These are phyloP conservation scores for Tupaia chinensis DNA, from an alignment of 2,113 vertebrate species.

Conservation along the genomic window DNA sequence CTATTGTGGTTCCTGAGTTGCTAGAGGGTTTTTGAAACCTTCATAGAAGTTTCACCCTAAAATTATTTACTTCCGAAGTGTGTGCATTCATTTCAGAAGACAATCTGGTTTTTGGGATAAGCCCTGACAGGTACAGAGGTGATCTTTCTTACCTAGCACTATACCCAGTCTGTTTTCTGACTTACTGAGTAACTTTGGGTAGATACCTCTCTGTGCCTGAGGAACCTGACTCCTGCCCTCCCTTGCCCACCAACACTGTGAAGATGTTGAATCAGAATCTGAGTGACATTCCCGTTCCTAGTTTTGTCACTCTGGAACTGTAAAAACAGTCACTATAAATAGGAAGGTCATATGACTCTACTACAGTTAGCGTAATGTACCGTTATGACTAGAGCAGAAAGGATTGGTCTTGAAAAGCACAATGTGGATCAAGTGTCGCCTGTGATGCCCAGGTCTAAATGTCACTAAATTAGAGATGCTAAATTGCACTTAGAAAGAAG, in stretches of 20 bases:
- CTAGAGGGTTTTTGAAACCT: conserved; percentile 13
- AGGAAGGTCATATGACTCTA: neutral
- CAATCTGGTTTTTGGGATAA: neutral
- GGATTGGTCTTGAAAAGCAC: neutral
- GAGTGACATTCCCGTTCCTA: neutral
- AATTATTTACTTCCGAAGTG: neutral
- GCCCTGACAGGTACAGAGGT: neutral
- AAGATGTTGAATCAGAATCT: conserved; percentile 38
- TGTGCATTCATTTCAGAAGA: neutral
- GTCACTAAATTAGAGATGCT: conserved; percentile 9
- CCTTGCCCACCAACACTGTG: neutral
- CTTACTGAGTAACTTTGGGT: neutral
- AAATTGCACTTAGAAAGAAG: neutral
- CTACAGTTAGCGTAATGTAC: neutral
- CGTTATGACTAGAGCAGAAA: neutral
- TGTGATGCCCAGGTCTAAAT: neutral
- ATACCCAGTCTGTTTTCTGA: conserved; percentile 39
- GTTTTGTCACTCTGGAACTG: neutral
- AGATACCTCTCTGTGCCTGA: conserved; percentile 57
- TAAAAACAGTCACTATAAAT: neutral
- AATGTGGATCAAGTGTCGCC: neutral
- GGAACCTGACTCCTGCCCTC: neutral
- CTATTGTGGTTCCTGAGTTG: conserved; percentile 59
- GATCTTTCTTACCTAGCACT: conserved; percentile 6
- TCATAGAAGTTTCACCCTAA: neutral